Percentiles rank a stretch among this genome's conserved stretches.
These are phyloP conservation scores for Zaprionus taronus DNA, from an alignment of 1,140 invertebrate genomes.

Conservation along the genomic window DNA sequence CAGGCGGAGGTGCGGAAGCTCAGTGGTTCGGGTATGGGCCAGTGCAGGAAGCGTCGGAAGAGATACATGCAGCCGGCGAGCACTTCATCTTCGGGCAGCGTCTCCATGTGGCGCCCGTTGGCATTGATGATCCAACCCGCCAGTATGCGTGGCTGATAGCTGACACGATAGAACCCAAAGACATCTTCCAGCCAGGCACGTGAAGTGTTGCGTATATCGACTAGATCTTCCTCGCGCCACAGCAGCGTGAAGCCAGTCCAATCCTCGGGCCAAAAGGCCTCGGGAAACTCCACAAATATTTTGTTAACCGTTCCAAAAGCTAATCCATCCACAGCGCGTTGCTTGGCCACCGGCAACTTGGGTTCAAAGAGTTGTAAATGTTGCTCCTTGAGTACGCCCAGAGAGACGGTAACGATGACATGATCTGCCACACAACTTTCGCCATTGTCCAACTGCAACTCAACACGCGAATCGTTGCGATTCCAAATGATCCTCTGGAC, in stretches of 20 bases:
- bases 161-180: slow-evolving; percentile 88
- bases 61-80: slow-evolving; percentile 84
- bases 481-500: slow-evolving; percentile 85
- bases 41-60: slow-evolving; percentile 84
- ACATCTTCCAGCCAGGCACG: slow-evolving; percentile 88
- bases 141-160: slow-evolving; percentile 88
- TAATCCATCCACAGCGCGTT: slow-evolving; percentile 87
- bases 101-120: slow-evolving; percentile 86
- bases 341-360: slow-evolving; percentile 87
- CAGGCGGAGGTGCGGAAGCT: slow-evolving; percentile 85
- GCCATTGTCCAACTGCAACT: slow-evolving; percentile 87
- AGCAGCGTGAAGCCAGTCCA: slow-evolving; percentile 85
- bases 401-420: slow-evolving; percentile 88
- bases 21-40: slow-evolving; percentile 67
- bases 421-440: slow-evolving; percentile 87
- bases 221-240: slow-evolving; percentile 86
- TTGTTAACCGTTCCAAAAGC: slow-evolving; percentile 91
- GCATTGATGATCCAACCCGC: slow-evolving; percentile 87
- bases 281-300: slow-evolving; percentile 90
- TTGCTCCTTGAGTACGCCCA: slow-evolving; percentile 89
- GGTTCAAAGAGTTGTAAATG: slow-evolving; percentile 87
- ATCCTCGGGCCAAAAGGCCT: slow-evolving; percentile 88
- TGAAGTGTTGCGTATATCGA: slow-evolving; percentile 85
- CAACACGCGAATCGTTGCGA: slow-evolving; percentile 73
- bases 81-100: slow-evolving; percentile 85